phyloP scores from a whole-genome alignment of 2,113 vertebrate species.

The Chaenocephalus aceratus region DNA sequence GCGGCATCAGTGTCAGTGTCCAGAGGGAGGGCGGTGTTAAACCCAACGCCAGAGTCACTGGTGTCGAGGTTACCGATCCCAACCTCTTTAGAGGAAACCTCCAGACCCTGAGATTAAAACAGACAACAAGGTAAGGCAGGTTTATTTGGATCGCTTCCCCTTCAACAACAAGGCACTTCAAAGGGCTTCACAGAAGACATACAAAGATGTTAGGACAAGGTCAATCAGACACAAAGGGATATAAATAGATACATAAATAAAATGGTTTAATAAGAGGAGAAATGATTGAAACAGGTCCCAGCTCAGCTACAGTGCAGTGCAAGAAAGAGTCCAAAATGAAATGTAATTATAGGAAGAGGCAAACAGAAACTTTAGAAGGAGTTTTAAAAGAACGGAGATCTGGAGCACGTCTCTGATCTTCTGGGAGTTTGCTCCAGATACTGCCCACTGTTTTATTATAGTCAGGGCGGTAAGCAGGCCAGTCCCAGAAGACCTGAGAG shows the following conservation, averaged over 20 bases:
- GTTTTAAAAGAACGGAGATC: conserved; percentile 52
- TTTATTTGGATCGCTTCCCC: not conserved
- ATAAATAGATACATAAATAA: conserved; percentile 14
- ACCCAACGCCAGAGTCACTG: conserved; percentile 86
- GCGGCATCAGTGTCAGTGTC: conserved; percentile 85
- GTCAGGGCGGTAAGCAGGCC: not conserved
- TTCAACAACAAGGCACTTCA: conserved; percentile 16
- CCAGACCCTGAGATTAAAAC: conserved; percentile 78
- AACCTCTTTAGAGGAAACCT: conserved; percentile 85
- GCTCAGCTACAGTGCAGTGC: conserved; percentile 36
- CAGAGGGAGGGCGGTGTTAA: conserved; percentile 84
- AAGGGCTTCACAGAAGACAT: not conserved
- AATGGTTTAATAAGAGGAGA: conserved; percentile 34
- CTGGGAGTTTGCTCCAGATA: conserved; percentile 50
- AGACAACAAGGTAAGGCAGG: conserved; percentile 31
- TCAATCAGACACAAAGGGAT: conserved; percentile 27
- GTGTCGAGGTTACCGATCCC: conserved; percentile 82
- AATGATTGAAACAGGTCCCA: conserved; percentile 40
- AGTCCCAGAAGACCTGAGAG: conserved; percentile 66
- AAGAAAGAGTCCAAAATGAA: conserved; percentile 44
- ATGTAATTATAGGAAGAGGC: conserved; percentile 41
- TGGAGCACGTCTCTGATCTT: conserved; percentile 62
- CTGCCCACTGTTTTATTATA: not conserved
- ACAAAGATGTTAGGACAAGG: not conserved
- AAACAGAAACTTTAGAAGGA: conserved; percentile 54